Percentiles rank a stretch among this genome's conserved stretches.
Evolutionary conservation across 92 coral and sea anemone genomes (phyloP).

Genomic region (Zoanthus gigantus): DNA sequence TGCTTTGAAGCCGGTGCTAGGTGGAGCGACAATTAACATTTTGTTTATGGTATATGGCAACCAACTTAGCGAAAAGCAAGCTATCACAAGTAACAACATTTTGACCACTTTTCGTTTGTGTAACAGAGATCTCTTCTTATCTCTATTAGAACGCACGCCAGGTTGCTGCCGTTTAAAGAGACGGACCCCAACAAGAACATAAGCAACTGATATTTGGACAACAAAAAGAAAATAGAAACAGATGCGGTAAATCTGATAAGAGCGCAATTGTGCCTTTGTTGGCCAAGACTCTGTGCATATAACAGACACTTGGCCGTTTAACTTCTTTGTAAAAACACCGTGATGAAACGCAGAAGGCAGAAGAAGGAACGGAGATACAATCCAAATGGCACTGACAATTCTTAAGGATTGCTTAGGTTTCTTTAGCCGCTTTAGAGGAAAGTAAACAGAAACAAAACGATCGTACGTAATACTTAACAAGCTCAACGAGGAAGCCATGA

Average conservation of each 20-base stretch:
- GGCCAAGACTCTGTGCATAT: constrained; percentile 81
- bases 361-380: constrained; percentile 78
- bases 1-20: constrained; percentile 52
- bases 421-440: constrained; percentile 71
- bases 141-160: constrained; percentile 71
- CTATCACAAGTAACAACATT: constrained; percentile 81
- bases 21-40: constrained; percentile 75
- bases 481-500: constrained; percentile 87
- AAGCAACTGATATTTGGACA: constrained; percentile 79
- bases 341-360: constrained; percentile 78
- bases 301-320: constrained; percentile 46
- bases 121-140: constrained; percentile 62
- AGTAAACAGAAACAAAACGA: constrained; percentile 79
- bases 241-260: constrained; percentile 74
- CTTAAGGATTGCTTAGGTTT: constrained; percentile 61
- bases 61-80: constrained; percentile 80
- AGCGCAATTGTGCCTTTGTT: constrained; percentile 51
- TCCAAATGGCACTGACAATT: constrained; percentile 74
- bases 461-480: constrained; percentile 84
- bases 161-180: constrained; percentile 81
- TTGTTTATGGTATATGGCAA: constrained; percentile 86
- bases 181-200: constrained; percentile 69
- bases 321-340: constrained; percentile 42
- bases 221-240: constrained; percentile 77
- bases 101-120: constrained; percentile 78